A percentile compares a stretch with the other conserved stretches of the same genome.
These are phyloP conservation scores for Rhincodon typus DNA, from an alignment of 2,797 vertebrate species.

Conservation along the genomic window DNA sequence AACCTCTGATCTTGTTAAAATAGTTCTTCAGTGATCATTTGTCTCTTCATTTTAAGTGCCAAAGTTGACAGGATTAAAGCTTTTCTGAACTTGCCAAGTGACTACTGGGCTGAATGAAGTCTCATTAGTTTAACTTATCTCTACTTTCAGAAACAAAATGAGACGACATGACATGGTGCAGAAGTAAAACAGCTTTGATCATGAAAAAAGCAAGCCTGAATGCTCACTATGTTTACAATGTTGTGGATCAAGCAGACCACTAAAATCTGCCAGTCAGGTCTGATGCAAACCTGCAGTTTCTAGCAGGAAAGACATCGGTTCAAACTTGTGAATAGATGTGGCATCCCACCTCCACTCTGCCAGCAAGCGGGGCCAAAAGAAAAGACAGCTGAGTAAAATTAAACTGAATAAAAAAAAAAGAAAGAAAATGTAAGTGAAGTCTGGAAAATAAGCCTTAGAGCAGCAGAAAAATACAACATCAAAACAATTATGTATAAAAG, in stretches of 20 bases:
- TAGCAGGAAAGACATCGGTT: neutral
- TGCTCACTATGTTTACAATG: neutral
- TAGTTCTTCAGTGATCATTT: neutral
- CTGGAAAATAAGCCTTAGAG: neutral
- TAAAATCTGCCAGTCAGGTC: neutral
- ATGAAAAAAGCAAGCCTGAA: neutral
- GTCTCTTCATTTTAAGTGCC: neutral
- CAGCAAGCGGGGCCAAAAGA: neutral
- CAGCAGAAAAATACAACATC: neutral
- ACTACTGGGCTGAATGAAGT: neutral
- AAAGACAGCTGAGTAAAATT: neutral
- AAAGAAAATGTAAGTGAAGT: neutral
- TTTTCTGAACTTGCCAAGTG: neutral
- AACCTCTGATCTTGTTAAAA: neutral
- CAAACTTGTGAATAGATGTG: neutral
- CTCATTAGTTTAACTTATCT: neutral
- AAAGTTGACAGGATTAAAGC: neutral
- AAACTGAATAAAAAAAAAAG: neutral
- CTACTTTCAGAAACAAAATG: neutral
- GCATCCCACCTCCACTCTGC: neutral
- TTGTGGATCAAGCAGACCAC: neutral
- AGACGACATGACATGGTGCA: neutral
- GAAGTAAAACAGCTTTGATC: neutral
- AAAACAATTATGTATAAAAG: neutral
- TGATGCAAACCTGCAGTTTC: neutral